Conservation (phyloP, 2,113 vertebrate genomes). For the Orientallactaga bullata region DNA sequence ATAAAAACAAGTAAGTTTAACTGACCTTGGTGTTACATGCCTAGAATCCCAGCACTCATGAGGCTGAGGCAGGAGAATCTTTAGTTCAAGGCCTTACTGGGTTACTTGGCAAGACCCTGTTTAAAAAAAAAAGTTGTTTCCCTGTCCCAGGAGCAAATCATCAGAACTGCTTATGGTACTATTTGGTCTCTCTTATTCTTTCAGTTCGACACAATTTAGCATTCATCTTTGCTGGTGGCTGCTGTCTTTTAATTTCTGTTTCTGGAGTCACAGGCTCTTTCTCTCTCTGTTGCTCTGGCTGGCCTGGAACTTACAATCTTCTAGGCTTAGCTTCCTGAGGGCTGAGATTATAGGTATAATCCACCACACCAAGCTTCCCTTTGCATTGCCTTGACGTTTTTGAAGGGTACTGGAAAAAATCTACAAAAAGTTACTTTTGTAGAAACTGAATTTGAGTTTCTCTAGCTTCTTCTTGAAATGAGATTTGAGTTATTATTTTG, state of each 20-base stretch:
- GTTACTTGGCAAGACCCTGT: neutral
- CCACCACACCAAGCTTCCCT: neutral
- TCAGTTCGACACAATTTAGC: neutral
- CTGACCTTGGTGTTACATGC: neutral
- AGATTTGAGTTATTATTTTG: neutral
- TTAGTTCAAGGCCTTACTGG: neutral
- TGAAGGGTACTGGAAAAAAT: neutral
- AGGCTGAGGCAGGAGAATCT: neutral
- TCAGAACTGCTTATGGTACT: neutral
- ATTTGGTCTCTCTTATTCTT: neutral
- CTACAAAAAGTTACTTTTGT: constrained; percentile 15
- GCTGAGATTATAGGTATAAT: no score
- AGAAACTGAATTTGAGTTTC: neutral
- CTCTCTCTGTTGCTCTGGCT: neutral
- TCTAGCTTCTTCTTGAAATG: neutral
- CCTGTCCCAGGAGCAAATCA: neutral
- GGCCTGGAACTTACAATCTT: neutral
- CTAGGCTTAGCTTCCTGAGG: neutral
- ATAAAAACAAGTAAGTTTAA: neutral
- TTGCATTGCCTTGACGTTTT: neutral
- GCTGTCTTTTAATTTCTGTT: neutral
- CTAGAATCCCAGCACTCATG: neutral
- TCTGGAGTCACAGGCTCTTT: neutral
- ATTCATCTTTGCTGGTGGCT: no score
- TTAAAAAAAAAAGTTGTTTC: neutral